Conservation (phyloP, 1,140 invertebrate genomes). For the Hyles vespertilio region DNA sequence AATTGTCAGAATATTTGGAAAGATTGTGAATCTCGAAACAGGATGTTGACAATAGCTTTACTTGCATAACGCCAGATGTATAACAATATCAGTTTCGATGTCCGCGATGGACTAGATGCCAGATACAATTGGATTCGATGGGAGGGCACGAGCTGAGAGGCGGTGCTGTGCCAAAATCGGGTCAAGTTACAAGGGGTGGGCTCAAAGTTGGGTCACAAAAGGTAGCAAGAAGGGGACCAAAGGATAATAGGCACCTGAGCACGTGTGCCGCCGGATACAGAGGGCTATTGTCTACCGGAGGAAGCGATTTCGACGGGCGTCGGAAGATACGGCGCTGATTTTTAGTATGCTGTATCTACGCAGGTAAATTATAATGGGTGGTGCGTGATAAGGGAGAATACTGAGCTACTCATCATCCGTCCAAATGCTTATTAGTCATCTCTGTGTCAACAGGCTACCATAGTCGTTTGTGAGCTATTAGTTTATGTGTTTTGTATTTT, state of each 20-base stretch:
- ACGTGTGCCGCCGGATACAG: conserved; percentile 69
- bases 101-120: conserved; percentile 16
- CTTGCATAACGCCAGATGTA: conserved; percentile 46
- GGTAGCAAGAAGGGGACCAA: conserved; percentile 31
- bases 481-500: too few species aligned
- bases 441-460: too few species aligned
- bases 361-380: conserved; percentile 18
- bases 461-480: too few species aligned
- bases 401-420: too few species aligned
- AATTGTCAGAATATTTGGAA: background rate
- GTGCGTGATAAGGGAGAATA: conserved; percentile 20
- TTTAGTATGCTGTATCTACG: conserved; percentile 30
- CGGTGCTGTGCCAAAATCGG: conserved; percentile 48
- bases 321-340: conserved; percentile 53
- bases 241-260: conserved; percentile 72
- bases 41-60: conserved; percentile 47
- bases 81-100: conserved; percentile 37
- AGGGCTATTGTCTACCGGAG: conserved; percentile 65
- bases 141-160: conserved; percentile 60
- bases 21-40: conserved; percentile 2
- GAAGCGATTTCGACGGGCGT: conserved; percentile 61
- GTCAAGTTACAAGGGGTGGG: conserved; percentile 68
- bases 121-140: conserved; percentile 43
- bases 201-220: conserved; percentile 42
- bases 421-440: too few species aligned